A percentile compares a stretch with the other conserved stretches of the same genome.
phyloP scores from a whole-genome alignment of 2,113 vertebrate genomes.

The Neomonachus schauinslandi region DNA sequence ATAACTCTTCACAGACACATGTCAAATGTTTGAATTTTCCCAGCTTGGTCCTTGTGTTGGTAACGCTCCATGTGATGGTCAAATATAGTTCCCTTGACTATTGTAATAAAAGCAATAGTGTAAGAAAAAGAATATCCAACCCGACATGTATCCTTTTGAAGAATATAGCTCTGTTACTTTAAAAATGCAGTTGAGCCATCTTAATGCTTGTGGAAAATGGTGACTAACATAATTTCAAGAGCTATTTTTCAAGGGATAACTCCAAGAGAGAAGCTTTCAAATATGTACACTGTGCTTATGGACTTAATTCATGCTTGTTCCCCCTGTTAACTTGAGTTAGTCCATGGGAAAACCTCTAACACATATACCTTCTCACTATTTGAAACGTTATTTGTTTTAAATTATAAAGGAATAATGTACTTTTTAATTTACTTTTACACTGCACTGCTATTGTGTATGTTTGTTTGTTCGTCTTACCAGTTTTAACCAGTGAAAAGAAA shows the following conservation, averaged over 20 bases:
- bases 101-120: not conserved
- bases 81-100: not conserved
- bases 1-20: not conserved
- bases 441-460: not conserved
- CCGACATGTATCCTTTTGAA: not conserved
- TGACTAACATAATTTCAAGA: not conserved
- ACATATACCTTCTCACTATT: not conserved
- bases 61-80: not conserved
- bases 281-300: not conserved
- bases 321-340: not conserved
- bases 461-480: not conserved
- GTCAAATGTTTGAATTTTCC: not conserved
- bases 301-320: not conserved
- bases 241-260: not conserved
- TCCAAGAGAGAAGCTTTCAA: not conserved
- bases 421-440: not conserved
- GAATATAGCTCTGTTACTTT: not conserved
- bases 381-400: conserved; percentile 1
- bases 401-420: not conserved
- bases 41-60: not conserved
- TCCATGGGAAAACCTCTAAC: not conserved
- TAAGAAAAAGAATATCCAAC: not conserved
- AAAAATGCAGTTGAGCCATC: not conserved
- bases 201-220: not conserved
- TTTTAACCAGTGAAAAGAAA: not conserved